phyloP scores from a whole-genome alignment of 2,113 vertebrate species.

The Zosterops pallidus region DNA sequence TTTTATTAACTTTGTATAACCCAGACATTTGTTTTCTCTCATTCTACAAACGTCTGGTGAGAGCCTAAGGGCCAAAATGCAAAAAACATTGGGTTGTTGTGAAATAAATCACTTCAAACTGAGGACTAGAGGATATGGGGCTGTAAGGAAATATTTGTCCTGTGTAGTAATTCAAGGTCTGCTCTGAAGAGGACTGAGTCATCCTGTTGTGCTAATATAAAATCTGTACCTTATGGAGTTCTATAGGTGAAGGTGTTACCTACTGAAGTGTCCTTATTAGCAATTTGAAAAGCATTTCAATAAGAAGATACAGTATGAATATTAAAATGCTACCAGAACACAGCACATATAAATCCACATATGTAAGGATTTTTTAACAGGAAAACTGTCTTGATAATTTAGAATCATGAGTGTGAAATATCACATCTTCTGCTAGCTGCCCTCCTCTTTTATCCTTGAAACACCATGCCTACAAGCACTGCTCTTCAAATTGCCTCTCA shows the following conservation, averaged over 20 bases:
- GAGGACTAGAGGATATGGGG: background rate
- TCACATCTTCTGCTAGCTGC: background rate
- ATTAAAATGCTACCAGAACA: background rate
- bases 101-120: constrained; percentile 20
- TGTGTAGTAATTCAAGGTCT: background rate
- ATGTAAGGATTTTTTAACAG: background rate
- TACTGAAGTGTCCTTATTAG: background rate
- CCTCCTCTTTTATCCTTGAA: background rate
- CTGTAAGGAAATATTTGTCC: background rate
- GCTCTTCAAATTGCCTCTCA: background rate
- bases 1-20: constrained; percentile 31
- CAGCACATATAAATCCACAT: background rate
- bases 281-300: background rate
- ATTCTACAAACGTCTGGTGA: background rate
- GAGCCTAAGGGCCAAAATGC: background rate
- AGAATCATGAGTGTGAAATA: background rate
- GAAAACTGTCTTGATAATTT: background rate
- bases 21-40: background rate
- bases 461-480: background rate
- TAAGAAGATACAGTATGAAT: background rate
- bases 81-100: background rate
- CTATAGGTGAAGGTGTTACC: background rate
- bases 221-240: background rate
- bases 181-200: background rate
- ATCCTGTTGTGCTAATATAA: background rate